Conservation (phyloP, 2,113 vertebrate genomes). For the Polypterus senegalus region DNA sequence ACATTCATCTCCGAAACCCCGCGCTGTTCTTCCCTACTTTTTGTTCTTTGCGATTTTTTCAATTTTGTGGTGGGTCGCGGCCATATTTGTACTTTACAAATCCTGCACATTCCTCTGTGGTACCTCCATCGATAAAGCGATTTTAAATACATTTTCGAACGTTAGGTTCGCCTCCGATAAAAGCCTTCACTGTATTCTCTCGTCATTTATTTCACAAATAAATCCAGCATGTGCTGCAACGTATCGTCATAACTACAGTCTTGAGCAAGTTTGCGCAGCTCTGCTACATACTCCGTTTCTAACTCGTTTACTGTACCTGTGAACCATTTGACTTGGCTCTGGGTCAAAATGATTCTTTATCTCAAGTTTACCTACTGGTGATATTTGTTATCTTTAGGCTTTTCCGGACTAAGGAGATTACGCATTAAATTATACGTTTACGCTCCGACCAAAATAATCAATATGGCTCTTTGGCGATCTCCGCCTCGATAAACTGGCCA, state of each 20-base stretch:
- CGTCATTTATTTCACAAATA: not conserved
- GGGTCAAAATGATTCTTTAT: not conserved
- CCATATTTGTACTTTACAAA: not conserved
- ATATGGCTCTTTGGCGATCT: not conserved
- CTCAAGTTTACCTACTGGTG: not conserved
- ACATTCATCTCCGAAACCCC: not conserved
- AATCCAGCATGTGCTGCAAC: not conserved
- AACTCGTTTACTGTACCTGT: not conserved
- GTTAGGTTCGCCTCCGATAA: not conserved
- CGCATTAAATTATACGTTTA: not conserved
- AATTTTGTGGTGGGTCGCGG: not conserved
- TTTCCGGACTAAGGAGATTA: not conserved
- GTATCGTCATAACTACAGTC: not conserved
- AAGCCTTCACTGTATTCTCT: not conserved
- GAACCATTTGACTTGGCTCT: not conserved
- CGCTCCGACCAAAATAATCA: not conserved
- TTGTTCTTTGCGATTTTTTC: not conserved
- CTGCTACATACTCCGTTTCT: not conserved
- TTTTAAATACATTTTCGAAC: not conserved
- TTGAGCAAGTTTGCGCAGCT: not conserved
- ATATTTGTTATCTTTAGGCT: not conserved
- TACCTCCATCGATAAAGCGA: no score
- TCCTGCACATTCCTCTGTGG: no score
- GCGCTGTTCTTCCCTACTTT: not conserved
- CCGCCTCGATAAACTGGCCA: no score